These are phyloP conservation scores for Anguilla obscura DNA, from an alignment of 2,797 vertebrate genomes.

Conservation along the genomic window DNA sequence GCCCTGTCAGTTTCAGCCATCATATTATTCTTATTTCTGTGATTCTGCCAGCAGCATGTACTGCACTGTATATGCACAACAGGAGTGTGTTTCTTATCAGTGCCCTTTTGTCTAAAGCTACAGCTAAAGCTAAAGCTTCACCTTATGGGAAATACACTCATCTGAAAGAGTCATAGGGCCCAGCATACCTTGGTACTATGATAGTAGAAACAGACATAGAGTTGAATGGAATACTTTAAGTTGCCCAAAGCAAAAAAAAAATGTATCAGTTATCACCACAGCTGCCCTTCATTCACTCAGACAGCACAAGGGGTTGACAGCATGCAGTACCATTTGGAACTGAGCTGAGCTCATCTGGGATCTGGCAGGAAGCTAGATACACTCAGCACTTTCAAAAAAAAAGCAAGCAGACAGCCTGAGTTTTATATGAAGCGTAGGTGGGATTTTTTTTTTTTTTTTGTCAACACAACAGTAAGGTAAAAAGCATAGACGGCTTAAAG, in stretches of 20 bases:
- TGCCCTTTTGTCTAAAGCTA: background rate
- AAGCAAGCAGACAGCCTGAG: background rate
- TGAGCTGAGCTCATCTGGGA: background rate
- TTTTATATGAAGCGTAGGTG: background rate
- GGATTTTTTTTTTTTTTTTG: background rate
- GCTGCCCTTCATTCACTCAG: background rate
- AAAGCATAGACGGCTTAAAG: background rate
- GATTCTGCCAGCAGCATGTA: background rate
- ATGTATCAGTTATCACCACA: background rate
- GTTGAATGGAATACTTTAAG: background rate
- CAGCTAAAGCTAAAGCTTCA: background rate
- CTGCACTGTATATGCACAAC: background rate
- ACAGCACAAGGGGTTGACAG: background rate
- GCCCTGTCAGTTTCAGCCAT: background rate
- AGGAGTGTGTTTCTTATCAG: background rate
- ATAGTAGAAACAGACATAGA: background rate
- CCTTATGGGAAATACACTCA: background rate
- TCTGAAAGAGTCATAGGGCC: background rate
- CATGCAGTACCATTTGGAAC: background rate
- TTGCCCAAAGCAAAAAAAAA: background rate
- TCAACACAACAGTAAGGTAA: background rate
- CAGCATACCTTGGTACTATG: background rate
- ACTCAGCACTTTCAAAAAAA: background rate
- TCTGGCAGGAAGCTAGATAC: background rate
- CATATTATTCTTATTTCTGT: background rate